Conservation (phyloP, 2,888 invertebrate species). For the Dryobotodes eremita region DNA sequence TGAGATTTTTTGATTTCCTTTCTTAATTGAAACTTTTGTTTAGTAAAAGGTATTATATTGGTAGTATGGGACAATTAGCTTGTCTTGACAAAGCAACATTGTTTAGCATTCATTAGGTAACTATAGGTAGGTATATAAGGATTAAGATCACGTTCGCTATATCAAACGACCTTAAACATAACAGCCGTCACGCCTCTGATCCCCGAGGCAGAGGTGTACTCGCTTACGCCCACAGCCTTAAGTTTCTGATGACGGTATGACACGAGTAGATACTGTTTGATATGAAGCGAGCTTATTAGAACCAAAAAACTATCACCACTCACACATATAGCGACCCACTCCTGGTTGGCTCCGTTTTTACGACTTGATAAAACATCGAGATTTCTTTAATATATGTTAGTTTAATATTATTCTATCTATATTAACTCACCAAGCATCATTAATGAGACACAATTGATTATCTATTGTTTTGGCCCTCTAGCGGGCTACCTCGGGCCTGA, state of each 20-base stretch:
- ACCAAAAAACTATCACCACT: not conserved
- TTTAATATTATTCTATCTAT: too few species aligned
- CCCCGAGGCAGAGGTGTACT: slow-evolving; percentile 43
- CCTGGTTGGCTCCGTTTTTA: not conserved
- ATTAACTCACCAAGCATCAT: too few species aligned
- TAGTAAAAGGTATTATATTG: too few species aligned
- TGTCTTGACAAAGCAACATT: slow-evolving; percentile 33
- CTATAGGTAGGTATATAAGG: slow-evolving; percentile 38
- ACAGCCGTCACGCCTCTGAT: slow-evolving; percentile 50
- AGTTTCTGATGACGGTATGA: slow-evolving; percentile 23
- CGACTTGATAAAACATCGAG: not conserved
- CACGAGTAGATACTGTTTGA: not conserved
- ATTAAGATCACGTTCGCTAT: slow-evolving; percentile 53
- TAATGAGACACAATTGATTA: too few species aligned
- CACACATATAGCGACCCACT: not conserved
- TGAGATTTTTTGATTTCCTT: too few species aligned
- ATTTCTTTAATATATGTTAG: not conserved
- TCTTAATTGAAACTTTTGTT: too few species aligned
- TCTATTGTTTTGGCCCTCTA: too few species aligned
- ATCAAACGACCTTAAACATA: slow-evolving; percentile 44
- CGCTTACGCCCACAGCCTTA: slow-evolving; percentile 31
- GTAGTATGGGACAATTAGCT: slow-evolving; percentile 2
- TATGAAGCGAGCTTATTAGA: slow-evolving; percentile 11
- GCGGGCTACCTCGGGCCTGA: too few species aligned
- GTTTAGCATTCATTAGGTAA: slow-evolving; percentile 38